Conservation (phyloP, 2,113 vertebrate species). For the Caretta caretta region DNA sequence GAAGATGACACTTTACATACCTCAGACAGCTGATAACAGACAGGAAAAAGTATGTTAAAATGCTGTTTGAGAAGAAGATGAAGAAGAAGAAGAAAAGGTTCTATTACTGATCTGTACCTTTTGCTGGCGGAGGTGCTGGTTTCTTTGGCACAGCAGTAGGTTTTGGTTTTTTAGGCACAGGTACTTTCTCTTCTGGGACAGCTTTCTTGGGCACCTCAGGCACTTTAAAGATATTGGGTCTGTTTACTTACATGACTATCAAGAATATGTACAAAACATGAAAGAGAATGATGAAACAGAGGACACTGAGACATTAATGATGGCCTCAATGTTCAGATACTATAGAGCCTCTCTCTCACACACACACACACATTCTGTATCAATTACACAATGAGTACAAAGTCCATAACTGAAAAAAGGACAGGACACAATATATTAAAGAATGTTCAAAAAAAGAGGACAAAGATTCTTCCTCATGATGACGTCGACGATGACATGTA, state of each 20-base stretch:
- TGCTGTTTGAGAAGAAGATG: not conserved
- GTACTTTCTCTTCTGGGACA: slow-evolving; percentile 63
- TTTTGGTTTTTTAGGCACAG: not conserved
- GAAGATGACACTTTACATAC: not conserved
- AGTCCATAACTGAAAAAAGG: not conserved
- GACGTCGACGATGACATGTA: slow-evolving; percentile 37
- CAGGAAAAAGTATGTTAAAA: not conserved
- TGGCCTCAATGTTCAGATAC: not conserved
- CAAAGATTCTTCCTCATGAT: not conserved
- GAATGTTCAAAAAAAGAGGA: not conserved
- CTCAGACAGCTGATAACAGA: not conserved
- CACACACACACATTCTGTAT: not conserved
- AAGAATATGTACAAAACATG: not conserved
- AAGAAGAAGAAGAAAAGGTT: not conserved
- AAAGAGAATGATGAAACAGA: not conserved
- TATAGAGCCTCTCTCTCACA: not conserved
- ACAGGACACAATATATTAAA: not conserved
- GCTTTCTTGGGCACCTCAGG: slow-evolving; percentile 74
- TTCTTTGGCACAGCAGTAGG: slow-evolving; percentile 58
- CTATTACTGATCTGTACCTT: slow-evolving; percentile 56
- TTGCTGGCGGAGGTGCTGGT: slow-evolving; percentile 63
- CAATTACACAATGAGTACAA: not conserved
- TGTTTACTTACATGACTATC: slow-evolving; percentile 57
- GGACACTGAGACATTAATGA: not conserved
- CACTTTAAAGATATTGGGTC: slow-evolving; percentile 83